phyloP scores from a whole-genome alignment of 2,797 vertebrate genomes.

The Triplophysa bombifrons region DNA sequence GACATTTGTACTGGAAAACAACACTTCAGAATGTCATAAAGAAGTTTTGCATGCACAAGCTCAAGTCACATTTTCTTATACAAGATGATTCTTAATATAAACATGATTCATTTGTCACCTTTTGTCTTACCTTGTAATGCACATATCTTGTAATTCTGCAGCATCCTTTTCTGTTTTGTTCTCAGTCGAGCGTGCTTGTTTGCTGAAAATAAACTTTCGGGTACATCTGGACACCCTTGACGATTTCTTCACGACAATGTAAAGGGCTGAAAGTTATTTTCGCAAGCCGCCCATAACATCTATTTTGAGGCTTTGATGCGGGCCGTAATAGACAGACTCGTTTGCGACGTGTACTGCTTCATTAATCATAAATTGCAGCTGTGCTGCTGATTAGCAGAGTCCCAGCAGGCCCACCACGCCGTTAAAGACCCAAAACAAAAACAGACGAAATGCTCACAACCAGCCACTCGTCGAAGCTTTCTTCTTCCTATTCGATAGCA shows the following conservation, averaged over 20 bases:
- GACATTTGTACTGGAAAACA: too few relatives aligned
- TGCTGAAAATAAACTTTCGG: background rate
- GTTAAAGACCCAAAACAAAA: constrained; percentile 49
- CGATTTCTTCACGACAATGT: constrained; percentile 18
- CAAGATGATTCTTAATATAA: too few relatives aligned
- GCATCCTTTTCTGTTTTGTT: background rate
- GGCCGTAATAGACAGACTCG: constrained; percentile 34
- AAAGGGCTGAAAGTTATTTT: constrained; percentile 16
- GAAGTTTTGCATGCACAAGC: too few relatives aligned
- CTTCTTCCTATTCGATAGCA: constrained; percentile 54
- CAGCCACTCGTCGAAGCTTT: constrained; percentile 29
- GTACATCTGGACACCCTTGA: background rate
- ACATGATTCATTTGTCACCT: background rate
- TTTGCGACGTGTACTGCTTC: constrained; percentile 44
- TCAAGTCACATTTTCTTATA: too few relatives aligned
- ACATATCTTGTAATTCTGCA: background rate
- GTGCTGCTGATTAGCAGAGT: constrained; percentile 35
- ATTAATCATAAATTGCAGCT: constrained; percentile 55
- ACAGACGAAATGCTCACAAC: constrained; percentile 43
- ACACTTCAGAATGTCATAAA: too few relatives aligned
- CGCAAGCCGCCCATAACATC: constrained; percentile 28
- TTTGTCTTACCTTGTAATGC: background rate
- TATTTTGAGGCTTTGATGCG: constrained; percentile 49
- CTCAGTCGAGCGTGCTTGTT: background rate
- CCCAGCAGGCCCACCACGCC: constrained; percentile 24